Evolutionary conservation across 2,113 vertebrate genomes (phyloP), one percentile per base, ranked within the genome.

Genomic region (Eidolon helvum): DNA sequence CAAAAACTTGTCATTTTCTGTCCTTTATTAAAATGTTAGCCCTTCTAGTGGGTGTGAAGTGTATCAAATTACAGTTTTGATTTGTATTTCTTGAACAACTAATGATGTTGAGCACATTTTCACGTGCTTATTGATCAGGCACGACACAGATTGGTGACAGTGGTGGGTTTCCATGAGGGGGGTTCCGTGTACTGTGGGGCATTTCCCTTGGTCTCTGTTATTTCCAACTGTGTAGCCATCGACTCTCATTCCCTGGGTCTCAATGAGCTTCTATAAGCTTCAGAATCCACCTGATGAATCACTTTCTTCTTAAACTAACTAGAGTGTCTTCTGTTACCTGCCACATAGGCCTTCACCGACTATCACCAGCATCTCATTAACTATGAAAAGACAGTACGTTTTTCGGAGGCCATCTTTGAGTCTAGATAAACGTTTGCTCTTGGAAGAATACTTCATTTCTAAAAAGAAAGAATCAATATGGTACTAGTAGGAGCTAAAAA

Each of bases 351-450:
- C 30, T 57, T 57, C 16, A 48, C 48, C 16, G 24, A 10, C 48
- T 57, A 30, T 15, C 9, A 28, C 48, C 50, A 21, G 2, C 1
- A 22, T 5, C 50, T 91, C 48, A 35, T 28, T 26, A 33, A 30
- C 33, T 63, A 7, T 0, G 1, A 69, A 0, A 50, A 9, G 21
- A 21, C 21, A 53, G 74, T n/a, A 65, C 1, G 0, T 33, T 79
- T 84, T 66, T 26, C 63, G 50, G 4, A 68, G 22, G 12, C 35
- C 33, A 14, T 48, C 35, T 21, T 19, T 15, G 30, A 63, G 4
- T 14, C 63, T 38, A 65, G 35, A n/a, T 28, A 82, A 65, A 43
- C 38, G 30, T 24, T 63, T 80, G 48, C 57, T 57, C 55, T 40
- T 57, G 33, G 50, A 78, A 65, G 68, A 33, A 43, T 55, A 63